These are phyloP conservation scores for Cuculus canorus DNA, from an alignment of 2,797 vertebrate species.

Conservation along the genomic window DNA sequence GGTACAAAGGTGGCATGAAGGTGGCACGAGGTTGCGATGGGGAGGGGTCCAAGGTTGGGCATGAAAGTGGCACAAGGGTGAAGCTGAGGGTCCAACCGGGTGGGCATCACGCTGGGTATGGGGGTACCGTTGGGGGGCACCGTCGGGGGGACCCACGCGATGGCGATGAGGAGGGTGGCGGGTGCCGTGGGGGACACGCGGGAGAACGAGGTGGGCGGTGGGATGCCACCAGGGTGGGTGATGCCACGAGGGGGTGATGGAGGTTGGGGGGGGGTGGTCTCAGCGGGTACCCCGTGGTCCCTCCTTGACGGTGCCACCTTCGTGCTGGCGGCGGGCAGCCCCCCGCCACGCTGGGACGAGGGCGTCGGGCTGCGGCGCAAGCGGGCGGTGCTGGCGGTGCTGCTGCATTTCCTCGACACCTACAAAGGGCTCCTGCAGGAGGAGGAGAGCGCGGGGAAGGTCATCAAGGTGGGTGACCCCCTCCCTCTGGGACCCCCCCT, in stretches of 20 bases:
- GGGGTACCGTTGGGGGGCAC: no score
- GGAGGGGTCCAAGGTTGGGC: no score
- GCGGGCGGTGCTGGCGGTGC: conserved; percentile 88
- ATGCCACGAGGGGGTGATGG: no score
- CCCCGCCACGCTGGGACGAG: conserved; percentile 64
- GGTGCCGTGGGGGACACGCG: rapidly evolving
- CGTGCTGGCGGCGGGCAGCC: conserved; percentile 63
- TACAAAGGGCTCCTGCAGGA: conserved; percentile 95
- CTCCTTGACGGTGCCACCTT: conserved; percentile 79
- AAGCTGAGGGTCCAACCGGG: no score
- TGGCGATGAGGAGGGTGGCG: no score
- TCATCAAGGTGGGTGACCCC: conserved; percentile 86
- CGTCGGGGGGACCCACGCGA: no score
- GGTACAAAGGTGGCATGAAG: no score
- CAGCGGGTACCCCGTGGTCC: background rate
- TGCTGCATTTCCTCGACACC: conserved; percentile 92
- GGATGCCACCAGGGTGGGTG: no score
- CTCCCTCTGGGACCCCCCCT: no score
- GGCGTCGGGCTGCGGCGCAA: conserved; percentile 80
- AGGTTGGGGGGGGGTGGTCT: background rate
- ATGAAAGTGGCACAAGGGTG: no score
- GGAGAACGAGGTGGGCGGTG: background rate
- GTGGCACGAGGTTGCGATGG: no score
- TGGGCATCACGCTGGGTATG: no score
- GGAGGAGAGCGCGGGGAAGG: conserved; percentile 86